Conservation (phyloP, 1,140 invertebrate genomes). For the Carposina sasakii region DNA sequence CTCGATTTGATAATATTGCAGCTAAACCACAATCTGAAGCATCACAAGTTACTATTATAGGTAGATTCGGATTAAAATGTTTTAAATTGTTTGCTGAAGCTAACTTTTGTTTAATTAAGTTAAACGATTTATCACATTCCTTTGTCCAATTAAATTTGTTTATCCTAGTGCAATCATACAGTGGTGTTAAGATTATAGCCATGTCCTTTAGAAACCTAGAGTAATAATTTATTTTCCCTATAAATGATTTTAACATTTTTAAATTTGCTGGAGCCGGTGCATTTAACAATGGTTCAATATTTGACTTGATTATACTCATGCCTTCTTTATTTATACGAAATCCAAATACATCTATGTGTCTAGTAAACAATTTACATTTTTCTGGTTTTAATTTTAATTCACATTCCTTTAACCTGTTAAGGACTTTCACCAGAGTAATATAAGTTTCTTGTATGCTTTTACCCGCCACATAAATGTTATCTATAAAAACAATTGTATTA, state of each 20-base stretch:
- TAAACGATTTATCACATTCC: slow-evolving; percentile 10
- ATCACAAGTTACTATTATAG: slow-evolving; percentile 13
- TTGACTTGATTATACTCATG: slow-evolving; percentile 17
- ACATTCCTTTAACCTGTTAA: slow-evolving; percentile 11
- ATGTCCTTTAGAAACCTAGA: not conserved
- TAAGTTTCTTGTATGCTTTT: slow-evolving; percentile 1
- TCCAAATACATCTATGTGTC: slow-evolving; percentile 20
- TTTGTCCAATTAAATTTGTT: slow-evolving; percentile 15
- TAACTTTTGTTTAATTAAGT: slow-evolving; percentile 11
- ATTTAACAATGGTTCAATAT: slow-evolving; percentile 21
- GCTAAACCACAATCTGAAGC: slow-evolving; percentile 8
- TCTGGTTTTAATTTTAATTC: slow-evolving; percentile 17
- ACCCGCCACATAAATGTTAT: slow-evolving; percentile 17
- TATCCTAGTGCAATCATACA: slow-evolving; percentile 10
- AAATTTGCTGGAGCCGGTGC: slow-evolving; percentile 10
- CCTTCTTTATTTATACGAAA: slow-evolving; percentile 16
- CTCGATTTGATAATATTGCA: slow-evolving; percentile 10
- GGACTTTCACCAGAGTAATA: slow-evolving; percentile 6
- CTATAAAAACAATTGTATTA: slow-evolving; percentile 20
- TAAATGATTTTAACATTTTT: slow-evolving; percentile 19
- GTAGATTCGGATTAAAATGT: slow-evolving; percentile 11
- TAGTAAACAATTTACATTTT: slow-evolving; percentile 20
- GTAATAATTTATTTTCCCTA: slow-evolving; percentile 27
- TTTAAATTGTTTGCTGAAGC: slow-evolving; percentile 3
- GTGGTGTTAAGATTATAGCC: slow-evolving; percentile 1